These are phyloP conservation scores for Nowickia ferox DNA, from an alignment of 2,888 invertebrate genomes.

Conservation along the genomic window DNA sequence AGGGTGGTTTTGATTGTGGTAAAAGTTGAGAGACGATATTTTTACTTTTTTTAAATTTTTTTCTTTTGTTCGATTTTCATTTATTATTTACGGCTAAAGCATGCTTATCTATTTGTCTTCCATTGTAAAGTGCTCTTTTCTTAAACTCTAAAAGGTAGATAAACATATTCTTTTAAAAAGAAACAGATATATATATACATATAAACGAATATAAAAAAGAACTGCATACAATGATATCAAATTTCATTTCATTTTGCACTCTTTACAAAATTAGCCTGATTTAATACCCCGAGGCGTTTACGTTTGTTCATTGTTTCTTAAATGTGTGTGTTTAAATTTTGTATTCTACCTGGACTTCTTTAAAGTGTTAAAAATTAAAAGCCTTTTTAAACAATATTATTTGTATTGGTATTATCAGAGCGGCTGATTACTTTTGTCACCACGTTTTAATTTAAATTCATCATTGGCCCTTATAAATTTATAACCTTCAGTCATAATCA, in stretches of 20 bases:
- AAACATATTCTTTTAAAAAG: slow-evolving; percentile 32
- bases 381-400: slow-evolving; percentile 16
- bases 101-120: slow-evolving; percentile 37
- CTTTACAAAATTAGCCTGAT: slow-evolving; percentile 54
- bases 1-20: slow-evolving; percentile 69
- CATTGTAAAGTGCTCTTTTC: slow-evolving; percentile 17
- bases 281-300: slow-evolving; percentile 41
- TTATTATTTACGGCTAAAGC: slow-evolving; percentile 31
- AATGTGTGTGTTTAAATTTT: background rate
- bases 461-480: slow-evolving; percentile 54
- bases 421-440: slow-evolving; percentile 61
- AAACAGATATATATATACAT: background rate
- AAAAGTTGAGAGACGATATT: slow-evolving; percentile 66
- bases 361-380: slow-evolving; percentile 60
- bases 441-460: slow-evolving; percentile 52
- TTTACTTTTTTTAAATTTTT: slow-evolving; percentile 13
- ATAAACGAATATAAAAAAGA: background rate
- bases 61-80: slow-evolving; percentile 20
- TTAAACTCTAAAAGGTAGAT: slow-evolving; percentile 53
- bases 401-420: slow-evolving; percentile 34
- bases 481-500: slow-evolving; percentile 23
- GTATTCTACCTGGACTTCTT: slow-evolving; percentile 45
- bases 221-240: slow-evolving; percentile 43
- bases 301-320: background rate
- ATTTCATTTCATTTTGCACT: slow-evolving; percentile 56